Percentiles rank a stretch among this genome's conserved stretches.
These are phyloP conservation scores for Dermochelys coriacea DNA, from an alignment of 2,797 vertebrate species.

Conservation along the genomic window DNA sequence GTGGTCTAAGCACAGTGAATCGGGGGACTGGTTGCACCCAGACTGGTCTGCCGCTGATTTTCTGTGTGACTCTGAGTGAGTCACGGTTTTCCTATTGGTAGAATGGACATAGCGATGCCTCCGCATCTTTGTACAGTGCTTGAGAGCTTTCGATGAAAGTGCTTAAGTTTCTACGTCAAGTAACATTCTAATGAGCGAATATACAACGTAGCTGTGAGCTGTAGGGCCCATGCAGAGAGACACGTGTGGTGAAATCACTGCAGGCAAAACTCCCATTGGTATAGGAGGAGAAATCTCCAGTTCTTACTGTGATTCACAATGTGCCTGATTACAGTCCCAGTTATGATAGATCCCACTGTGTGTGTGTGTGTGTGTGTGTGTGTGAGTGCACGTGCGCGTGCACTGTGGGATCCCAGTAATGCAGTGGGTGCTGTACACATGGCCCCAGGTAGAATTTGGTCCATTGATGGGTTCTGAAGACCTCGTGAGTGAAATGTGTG, in stretches of 20 bases:
- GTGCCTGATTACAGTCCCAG: neutral
- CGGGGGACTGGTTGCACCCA: neutral
- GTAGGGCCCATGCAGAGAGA: neutral
- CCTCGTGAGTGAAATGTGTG: neutral
- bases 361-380: neutral
- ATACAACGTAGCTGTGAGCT: neutral
- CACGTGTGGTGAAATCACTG: neutral
- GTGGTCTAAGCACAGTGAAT: neutral
- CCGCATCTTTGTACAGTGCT: neutral
- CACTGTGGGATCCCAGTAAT: neutral
- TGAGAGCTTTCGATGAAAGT: neutral
- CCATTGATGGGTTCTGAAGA: neutral
- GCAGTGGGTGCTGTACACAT: neutral
- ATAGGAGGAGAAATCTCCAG: neutral
- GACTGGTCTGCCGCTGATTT: neutral
- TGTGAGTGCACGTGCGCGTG: rapidly evolving
- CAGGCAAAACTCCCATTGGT: neutral
- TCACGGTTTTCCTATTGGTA: neutral
- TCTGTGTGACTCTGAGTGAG: neutral
- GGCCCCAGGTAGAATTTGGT: neutral
- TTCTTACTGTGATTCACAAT: neutral
- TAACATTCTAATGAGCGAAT: neutral
- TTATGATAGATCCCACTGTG: neutral
- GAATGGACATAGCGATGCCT: neutral
- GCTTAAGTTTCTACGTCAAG: neutral